phyloP scores from a whole-genome alignment of 2,113 vertebrate genomes.

The Pandion haliaetus region DNA sequence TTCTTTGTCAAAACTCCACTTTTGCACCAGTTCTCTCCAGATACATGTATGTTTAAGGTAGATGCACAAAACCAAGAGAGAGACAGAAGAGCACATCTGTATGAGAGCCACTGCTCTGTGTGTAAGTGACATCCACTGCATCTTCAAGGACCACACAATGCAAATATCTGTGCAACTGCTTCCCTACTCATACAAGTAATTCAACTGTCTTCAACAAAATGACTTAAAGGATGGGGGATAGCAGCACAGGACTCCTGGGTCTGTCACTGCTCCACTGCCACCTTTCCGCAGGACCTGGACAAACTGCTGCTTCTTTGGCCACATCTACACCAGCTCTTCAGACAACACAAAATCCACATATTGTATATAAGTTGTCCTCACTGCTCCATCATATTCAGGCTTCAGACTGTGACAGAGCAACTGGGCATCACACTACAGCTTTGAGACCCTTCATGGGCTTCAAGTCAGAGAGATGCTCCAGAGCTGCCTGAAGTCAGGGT shows the following conservation, averaged over 20 bases:
- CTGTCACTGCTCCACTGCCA: not conserved
- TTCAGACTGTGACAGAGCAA: not conserved
- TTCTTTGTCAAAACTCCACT: not conserved
- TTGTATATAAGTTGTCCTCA: not conserved
- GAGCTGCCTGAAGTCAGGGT: not conserved
- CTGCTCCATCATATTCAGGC: not conserved
- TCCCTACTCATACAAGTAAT: not conserved
- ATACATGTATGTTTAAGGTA: not conserved
- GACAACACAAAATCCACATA: not conserved
- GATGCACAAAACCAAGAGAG: not conserved
- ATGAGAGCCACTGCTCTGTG: rapidly evolving
- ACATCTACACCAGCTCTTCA: not conserved
- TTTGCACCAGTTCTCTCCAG: not conserved
- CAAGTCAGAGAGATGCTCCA: not conserved
- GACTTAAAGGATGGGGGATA: not conserved
- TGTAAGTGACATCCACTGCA: not conserved
- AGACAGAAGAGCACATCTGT: rapidly evolving
- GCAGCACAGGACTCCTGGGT: not conserved
- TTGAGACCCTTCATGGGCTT: not conserved
- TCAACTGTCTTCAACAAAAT: not conserved
- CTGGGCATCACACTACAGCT: not conserved
- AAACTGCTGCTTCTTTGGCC: not conserved
- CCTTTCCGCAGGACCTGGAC: not conserved
- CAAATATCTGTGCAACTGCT: not conserved
- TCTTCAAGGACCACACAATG: not conserved